phyloP scores from a whole-genome alignment of 2,888 invertebrate genomes.

The Rutpela maculata region DNA sequence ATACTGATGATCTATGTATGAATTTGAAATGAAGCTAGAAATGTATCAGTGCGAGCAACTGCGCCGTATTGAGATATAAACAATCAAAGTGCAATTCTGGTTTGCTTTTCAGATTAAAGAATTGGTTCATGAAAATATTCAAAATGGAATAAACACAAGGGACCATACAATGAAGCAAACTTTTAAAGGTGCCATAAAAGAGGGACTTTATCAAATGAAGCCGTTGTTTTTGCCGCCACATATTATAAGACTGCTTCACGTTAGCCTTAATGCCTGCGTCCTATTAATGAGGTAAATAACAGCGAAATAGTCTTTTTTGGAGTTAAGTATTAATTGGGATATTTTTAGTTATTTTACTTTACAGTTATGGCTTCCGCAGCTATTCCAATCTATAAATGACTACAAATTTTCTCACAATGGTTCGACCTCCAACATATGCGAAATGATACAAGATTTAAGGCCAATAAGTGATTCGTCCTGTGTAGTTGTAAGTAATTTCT shows the following conservation, averaged over 20 bases:
- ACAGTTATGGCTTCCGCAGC: conserved; percentile 89
- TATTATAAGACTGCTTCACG: conserved; percentile 6
- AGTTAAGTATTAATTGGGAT: background rate
- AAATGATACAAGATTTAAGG: conserved; percentile 73
- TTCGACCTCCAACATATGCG: conserved; percentile 71
- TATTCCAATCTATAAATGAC: conserved; percentile 82
- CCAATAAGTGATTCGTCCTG: background rate
- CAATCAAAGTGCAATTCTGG: background rate
- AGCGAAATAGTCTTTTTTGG: background rate
- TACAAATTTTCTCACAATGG: conserved; percentile 62
- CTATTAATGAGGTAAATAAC: conserved; percentile 79
- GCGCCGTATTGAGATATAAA: too few relatives aligned
- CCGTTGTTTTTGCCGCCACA: conserved; percentile 25
- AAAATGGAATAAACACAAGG: background rate
- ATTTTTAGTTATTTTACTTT: conserved; percentile 80
- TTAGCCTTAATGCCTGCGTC: conserved; percentile 77
- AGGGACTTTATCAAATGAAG: conserved; percentile 24
- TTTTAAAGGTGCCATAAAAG: conserved; percentile 51
- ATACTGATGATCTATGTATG: too few relatives aligned
- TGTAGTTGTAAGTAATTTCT: conserved; percentile 27
- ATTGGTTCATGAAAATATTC: conserved; percentile 19
- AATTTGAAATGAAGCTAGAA: too few relatives aligned
- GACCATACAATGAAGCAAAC: background rate
- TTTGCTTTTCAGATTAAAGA: conserved; percentile 27
- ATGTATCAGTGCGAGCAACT: too few relatives aligned